Base-by-base conservation (phyloP, 2,888 invertebrate genomes). In the Stegophylla sp. region DNA sequence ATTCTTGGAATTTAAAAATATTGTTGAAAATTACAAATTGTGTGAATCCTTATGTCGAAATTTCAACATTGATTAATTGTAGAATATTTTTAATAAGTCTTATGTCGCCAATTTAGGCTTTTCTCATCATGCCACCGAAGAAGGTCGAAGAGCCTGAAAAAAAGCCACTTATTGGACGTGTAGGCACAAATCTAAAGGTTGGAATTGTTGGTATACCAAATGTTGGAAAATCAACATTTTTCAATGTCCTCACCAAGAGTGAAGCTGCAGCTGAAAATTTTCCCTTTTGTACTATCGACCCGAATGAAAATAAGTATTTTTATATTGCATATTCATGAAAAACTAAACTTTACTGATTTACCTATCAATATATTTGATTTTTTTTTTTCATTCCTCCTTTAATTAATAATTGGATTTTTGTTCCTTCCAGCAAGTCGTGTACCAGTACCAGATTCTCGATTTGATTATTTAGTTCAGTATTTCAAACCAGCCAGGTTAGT, bases 201-300 rank as follows among this genome's bases (percentile, higher is more conserved):
- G 99, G 99, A 82, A 98, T 99, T 86, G 95, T 96, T 82, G 94
- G 94, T 71, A 91, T 99, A 81, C 99, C 99, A 43, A 99, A 99
- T 89, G 98, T 99, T 83, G 99, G 98, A 83, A 99, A 99, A 88
- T 98, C 98, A 12, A 98, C 99, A 73, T 98, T 99, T 89, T 99
- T 99, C 90, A 99, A 99, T 88, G 97, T 98, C 34, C 88, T 99
- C 83, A 99, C 99, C 45, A 97, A 98, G 87, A 97, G 97, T 87
- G 93, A 94, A 86, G 98, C 96, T 9, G 93, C 97, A 79, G 99
- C 99, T 74, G 99, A 98, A 87, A 99, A 99, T 87, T 99, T 98
- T 87, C 98, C 99, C 0, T 99, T 99, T 90, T 99, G 99, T 89
- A 99, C 99, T 87, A 99, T 99, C 87, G 98, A 99, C 88, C 99